phyloP scores from a whole-genome alignment of 2,888 invertebrate genomes.

The Camponotus fellah region DNA sequence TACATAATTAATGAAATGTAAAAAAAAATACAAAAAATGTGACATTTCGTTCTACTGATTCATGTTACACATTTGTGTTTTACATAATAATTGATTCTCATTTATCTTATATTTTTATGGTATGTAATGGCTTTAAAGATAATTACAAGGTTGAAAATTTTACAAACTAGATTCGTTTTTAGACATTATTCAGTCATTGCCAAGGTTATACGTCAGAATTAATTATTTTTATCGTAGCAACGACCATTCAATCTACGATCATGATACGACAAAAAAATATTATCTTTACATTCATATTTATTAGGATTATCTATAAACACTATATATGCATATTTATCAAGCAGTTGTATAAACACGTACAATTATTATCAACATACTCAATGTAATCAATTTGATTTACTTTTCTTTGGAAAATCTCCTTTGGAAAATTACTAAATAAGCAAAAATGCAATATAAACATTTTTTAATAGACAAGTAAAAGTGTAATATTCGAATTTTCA shows the following conservation, averaged over 20 bases:
- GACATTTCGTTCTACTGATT: background rate
- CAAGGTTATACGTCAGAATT: conserved; percentile 56
- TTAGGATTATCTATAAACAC: background rate
- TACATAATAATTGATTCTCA: background rate
- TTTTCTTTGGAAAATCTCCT: background rate
- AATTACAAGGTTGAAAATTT: background rate
- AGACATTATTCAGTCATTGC: conserved; percentile 47
- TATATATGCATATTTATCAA: background rate
- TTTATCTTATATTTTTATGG: background rate
- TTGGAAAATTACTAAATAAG: background rate
- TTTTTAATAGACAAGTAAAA: no score
- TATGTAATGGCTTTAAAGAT: background rate
- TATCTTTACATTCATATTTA: background rate
- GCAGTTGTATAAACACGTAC: background rate
- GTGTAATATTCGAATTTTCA: no score
- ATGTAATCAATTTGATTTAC: background rate
- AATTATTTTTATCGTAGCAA: background rate
- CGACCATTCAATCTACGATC: background rate
- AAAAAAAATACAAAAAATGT: background rate
- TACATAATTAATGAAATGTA: background rate
- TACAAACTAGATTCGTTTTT: background rate
- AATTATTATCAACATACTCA: background rate
- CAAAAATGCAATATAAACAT: background rate
- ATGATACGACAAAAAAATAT: background rate
- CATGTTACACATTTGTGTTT: background rate